These are phyloP conservation scores for Heloderma charlesbogerti DNA, from an alignment of 2,113 vertebrate genomes.

Conservation along the genomic window DNA sequence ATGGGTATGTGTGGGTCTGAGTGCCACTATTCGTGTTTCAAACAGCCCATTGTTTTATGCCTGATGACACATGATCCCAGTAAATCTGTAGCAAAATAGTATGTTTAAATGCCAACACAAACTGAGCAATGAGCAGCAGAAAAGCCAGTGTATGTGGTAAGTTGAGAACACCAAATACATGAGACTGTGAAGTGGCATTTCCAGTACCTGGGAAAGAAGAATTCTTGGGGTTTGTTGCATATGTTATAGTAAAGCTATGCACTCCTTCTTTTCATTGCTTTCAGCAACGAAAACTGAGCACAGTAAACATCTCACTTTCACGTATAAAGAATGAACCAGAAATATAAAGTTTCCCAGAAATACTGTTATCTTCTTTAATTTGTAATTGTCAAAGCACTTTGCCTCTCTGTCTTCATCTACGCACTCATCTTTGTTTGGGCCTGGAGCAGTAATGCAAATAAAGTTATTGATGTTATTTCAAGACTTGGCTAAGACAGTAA, in stretches of 20 bases:
- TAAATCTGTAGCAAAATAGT: neutral
- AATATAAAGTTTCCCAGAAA: too few relatives aligned
- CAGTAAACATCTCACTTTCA: neutral
- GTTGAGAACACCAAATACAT: neutral
- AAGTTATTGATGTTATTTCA: neutral
- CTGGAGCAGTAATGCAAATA: neutral
- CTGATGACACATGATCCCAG: neutral
- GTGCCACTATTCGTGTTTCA: neutral
- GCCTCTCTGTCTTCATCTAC: neutral
- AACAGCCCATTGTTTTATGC: neutral
- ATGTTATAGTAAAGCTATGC: neutral
- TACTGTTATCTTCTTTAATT: neutral
- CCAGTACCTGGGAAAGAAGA: neutral
- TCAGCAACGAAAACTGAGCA: neutral
- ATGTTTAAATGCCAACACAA: neutral
- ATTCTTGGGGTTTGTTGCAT: neutral
- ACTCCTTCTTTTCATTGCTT: neutral
- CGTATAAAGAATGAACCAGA: neutral
- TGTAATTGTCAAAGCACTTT: neutral
- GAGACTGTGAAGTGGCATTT: neutral
- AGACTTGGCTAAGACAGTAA: neutral
- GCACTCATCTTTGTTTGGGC: neutral
- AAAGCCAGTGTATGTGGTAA: neutral
- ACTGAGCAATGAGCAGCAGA: too few relatives aligned
- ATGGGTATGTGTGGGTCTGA: neutral